Conservation (phyloP, 1,140 invertebrate species). For the Magallana ariakensis region DNA sequence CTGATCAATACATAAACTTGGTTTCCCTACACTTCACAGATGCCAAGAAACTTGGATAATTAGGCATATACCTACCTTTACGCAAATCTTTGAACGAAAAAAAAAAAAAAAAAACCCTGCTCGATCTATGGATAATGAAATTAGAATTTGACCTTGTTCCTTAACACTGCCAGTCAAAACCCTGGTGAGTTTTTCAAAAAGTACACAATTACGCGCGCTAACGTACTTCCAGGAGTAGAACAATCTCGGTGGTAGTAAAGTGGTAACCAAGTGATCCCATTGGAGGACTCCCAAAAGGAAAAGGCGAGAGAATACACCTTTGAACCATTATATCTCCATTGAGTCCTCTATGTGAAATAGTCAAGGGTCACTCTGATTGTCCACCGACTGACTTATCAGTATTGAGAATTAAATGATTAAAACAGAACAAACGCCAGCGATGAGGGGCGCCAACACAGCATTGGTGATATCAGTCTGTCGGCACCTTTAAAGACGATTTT, state of each 20-base stretch:
- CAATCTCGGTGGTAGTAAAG: background rate
- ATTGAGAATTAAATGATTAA: slow-evolving; percentile 33
- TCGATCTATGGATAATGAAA: background rate
- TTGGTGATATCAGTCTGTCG: background rate
- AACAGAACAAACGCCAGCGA: slow-evolving; percentile 10
- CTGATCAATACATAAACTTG: background rate
- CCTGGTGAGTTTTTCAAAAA: background rate
- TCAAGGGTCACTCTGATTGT: slow-evolving; percentile 21
- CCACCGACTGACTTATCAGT: slow-evolving; percentile 11
- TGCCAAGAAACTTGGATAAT: slow-evolving; percentile 18
- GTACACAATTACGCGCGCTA: background rate
- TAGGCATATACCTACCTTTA: slow-evolving; percentile 27
- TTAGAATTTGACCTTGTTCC: slow-evolving; percentile 31
- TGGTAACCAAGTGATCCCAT: background rate
- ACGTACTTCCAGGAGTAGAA: background rate
- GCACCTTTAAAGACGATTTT: background rate
- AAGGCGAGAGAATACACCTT: background rate
- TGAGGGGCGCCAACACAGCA: background rate
- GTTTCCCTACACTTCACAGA: slow-evolving; percentile 11
- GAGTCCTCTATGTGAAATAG: slow-evolving; percentile 8
- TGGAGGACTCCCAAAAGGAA: background rate
- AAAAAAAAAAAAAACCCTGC: background rate
- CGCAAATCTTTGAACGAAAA: background rate
- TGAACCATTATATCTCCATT: background rate
- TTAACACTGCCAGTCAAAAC: background rate